A percentile compares a stretch with the other conserved stretches of the same genome.
phyloP scores from a whole-genome alignment of 2,888 invertebrate genomes.

The Acleris emargana region DNA sequence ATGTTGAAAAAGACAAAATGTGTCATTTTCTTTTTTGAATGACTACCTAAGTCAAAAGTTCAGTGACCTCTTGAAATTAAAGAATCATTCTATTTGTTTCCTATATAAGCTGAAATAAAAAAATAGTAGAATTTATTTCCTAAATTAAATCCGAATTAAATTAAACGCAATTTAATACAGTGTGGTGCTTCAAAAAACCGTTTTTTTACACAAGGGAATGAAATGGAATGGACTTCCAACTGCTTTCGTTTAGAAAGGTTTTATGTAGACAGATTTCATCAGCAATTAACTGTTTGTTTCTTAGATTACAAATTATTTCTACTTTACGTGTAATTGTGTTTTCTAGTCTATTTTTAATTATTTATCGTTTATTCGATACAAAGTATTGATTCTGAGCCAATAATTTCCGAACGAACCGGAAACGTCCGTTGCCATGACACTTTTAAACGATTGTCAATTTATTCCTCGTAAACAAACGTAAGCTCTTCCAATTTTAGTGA shows the following conservation, averaged over 20 bases:
- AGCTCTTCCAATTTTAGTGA: background rate
- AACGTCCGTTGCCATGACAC: slow-evolving; percentile 62
- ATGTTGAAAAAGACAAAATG: background rate
- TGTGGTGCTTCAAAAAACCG: too few relatives aligned
- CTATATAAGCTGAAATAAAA: too few relatives aligned
- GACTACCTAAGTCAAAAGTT: slow-evolving; percentile 57
- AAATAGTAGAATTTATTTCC: too few relatives aligned
- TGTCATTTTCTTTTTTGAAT: slow-evolving; percentile 17
- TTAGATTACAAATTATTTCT: background rate
- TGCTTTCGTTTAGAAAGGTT: slow-evolving; percentile 26
- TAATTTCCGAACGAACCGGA: slow-evolving; percentile 56
- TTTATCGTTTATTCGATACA: background rate
- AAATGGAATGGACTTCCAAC: slow-evolving; percentile 22
- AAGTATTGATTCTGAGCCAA: background rate
- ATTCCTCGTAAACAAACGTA: slow-evolving; percentile 25
- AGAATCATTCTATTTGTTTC: slow-evolving; percentile 8
- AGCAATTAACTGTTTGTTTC: background rate
- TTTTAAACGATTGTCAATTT: slow-evolving; percentile 58
- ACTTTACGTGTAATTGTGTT: background rate
- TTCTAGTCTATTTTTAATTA: background rate
- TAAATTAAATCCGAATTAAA: too few relatives aligned
- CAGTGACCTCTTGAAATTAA: slow-evolving; percentile 51
- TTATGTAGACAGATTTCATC: too few relatives aligned
- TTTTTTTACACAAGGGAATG: too few relatives aligned
- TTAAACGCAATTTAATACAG: too few relatives aligned